Evolutionary conservation across 2,888 invertebrate genomes (phyloP).

Genomic region (Isoperla grammatica): DNA sequence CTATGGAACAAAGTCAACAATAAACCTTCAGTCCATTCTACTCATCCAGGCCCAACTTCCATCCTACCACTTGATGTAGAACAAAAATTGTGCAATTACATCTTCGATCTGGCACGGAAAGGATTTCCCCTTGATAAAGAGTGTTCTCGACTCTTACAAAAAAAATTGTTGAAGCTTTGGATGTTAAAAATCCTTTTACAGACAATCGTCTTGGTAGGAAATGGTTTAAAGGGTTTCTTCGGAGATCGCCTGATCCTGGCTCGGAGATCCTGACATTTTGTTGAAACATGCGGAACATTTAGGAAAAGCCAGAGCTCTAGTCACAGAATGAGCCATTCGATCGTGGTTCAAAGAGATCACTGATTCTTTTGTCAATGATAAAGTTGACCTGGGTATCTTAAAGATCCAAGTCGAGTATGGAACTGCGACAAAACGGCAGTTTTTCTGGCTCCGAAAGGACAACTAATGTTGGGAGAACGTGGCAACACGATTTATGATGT

Average conservation of each 20-base stretch:
- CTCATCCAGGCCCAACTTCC: too few relatives aligned
- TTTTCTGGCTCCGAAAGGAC: conserved; percentile 29
- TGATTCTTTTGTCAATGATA: background rate
- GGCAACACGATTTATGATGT: conserved; percentile 21
- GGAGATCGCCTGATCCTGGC: conserved; percentile 30
- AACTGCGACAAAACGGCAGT: conserved; percentile 35
- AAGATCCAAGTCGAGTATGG: conserved; percentile 21
- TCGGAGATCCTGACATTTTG: too few relatives aligned
- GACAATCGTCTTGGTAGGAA: conserved; percentile 22
- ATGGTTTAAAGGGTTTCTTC: conserved; percentile 32
- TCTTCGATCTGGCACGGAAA: too few relatives aligned
- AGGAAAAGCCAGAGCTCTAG: conserved; percentile 4
- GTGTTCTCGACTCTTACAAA: conserved; percentile 30
- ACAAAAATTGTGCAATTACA: too few relatives aligned
- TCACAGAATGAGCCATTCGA: conserved; percentile 15
- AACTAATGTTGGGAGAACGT: conserved; percentile 30
- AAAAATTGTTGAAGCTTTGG: conserved; percentile 27
- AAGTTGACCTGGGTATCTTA: too few relatives aligned
- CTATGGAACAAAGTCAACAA: too few relatives aligned
- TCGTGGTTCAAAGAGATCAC: conserved; percentile 11
- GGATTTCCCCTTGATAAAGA: too few relatives aligned
- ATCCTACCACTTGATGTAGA: too few relatives aligned
- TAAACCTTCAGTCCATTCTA: too few relatives aligned
- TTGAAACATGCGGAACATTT: conserved; percentile 30
- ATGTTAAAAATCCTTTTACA: conserved; percentile 27